Conservation (phyloP, 92 coral and sea anemone species). For the Phenganax subtilis region DNA sequence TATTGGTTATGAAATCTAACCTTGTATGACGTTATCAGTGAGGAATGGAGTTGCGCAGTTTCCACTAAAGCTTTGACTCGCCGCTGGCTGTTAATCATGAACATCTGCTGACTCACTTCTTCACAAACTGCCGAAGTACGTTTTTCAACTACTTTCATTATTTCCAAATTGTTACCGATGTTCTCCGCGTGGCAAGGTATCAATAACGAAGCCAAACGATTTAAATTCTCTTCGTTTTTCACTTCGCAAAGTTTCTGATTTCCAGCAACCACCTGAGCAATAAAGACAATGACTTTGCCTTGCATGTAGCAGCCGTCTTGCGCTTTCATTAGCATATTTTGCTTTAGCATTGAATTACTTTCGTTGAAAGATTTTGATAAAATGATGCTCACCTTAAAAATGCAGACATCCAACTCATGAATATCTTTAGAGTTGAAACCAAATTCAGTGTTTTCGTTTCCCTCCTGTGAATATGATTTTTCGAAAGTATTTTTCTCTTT, state of each 20-base stretch:
- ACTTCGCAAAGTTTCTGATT: constrained; percentile 28
- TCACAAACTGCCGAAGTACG: constrained; percentile 26
- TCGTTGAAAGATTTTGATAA: background rate
- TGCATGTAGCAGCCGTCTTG: background rate
- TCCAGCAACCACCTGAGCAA: constrained; percentile 23
- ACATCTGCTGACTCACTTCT: constrained; percentile 34
- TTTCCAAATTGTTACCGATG: background rate
- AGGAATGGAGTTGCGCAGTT: constrained; percentile 26
- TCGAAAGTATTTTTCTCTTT: background rate
- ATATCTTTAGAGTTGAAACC: background rate
- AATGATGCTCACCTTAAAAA: constrained; percentile 13
- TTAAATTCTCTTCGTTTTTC: constrained; percentile 25
- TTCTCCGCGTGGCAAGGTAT: constrained; percentile 3
- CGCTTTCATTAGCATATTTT: background rate
- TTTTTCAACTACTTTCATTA: background rate
- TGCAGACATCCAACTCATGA: constrained; percentile 17
- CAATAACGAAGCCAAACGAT: constrained; percentile 17
- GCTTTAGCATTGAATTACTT: background rate
- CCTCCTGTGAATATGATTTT: background rate
- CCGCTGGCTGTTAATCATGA: constrained; percentile 34
- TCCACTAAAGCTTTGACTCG: constrained; percentile 24
- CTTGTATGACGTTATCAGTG: constrained; percentile 18
- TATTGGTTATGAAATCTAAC: background rate
- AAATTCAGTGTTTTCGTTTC: background rate
- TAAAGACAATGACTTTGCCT: background rate